Evolutionary conservation across 2,797 vertebrate species (phyloP).

Genomic region (Urophycis tenuis): DNA sequence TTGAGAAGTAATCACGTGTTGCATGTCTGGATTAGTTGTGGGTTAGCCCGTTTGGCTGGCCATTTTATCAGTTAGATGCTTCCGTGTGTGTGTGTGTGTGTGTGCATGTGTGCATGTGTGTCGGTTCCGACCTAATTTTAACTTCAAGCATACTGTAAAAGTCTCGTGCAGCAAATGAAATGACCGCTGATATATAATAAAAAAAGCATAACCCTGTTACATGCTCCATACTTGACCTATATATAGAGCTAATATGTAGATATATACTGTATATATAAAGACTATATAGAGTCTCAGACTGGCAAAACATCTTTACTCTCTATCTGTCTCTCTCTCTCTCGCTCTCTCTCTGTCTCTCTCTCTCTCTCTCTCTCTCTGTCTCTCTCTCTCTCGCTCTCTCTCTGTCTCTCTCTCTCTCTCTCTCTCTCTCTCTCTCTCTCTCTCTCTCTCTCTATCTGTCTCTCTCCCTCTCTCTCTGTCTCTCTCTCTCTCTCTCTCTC

Average conservation of each 20-base stretch:
- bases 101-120: neutral
- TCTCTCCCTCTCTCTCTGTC: no score
- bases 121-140: neutral
- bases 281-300: neutral
- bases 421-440: neutral
- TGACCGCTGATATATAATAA: neutral
- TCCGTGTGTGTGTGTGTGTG: neutral
- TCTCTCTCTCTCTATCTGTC: neutral
- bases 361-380: neutral
- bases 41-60: neutral
- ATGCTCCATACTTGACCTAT: no score
- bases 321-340: no score
- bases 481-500: no score
- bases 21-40: constrained; percentile 22
- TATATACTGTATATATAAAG: no score
- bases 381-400: no score
- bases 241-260: no score
- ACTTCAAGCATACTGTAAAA: neutral
- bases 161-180: neutral
- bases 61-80: neutral
- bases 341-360: neutral
- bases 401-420: no score
- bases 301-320: neutral
- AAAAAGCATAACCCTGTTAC: neutral
- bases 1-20: constrained; percentile 40